Evolutionary conservation across 1,140 invertebrate species (phyloP).

Genomic region (Platyura marginata): DNA sequence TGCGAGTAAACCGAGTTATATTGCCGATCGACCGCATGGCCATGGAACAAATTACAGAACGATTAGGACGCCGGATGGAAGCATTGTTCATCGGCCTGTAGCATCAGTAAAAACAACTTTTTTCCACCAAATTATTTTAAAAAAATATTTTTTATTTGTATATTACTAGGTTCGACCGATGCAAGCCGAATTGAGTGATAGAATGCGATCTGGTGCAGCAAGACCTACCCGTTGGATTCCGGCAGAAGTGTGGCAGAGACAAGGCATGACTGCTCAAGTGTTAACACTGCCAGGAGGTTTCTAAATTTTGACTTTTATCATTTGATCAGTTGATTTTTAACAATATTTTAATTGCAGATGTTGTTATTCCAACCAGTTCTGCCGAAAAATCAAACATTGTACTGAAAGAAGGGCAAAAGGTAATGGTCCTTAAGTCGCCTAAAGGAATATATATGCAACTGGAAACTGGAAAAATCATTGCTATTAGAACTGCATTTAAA

Average conservation of each 20-base stretch:
- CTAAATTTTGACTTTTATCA: background rate
- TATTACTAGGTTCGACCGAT: slow-evolving; percentile 19
- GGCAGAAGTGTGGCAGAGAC: slow-evolving; percentile 71
- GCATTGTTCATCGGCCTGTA: slow-evolving; percentile 31
- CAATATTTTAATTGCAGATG: slow-evolving; percentile 35
- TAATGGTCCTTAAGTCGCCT: slow-evolving; percentile 83
- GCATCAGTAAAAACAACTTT: slow-evolving; percentile 24
- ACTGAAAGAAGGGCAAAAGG: slow-evolving; percentile 78
- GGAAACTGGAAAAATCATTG: slow-evolving; percentile 90
- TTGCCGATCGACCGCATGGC: background rate
- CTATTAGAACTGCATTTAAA: slow-evolving; percentile 38
- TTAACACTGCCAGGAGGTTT: slow-evolving; percentile 71
- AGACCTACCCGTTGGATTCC: slow-evolving; percentile 52
- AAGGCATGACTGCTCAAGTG: slow-evolving; percentile 87
- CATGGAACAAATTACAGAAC: background rate
- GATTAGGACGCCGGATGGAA: slow-evolving; percentile 30
- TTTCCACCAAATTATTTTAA: background rate
- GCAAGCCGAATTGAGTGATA: slow-evolving; percentile 24
- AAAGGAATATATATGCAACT: slow-evolving; percentile 92
- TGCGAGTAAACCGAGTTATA: slow-evolving; percentile 32
- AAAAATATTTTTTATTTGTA: background rate
- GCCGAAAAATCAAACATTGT: slow-evolving; percentile 71
- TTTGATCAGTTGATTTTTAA: background rate
- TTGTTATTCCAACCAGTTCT: slow-evolving; percentile 81
- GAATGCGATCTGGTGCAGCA: slow-evolving; percentile 21